phyloP scores from a whole-genome alignment of 2,888 invertebrate genomes.

The Apomyelois bistriatella region DNA sequence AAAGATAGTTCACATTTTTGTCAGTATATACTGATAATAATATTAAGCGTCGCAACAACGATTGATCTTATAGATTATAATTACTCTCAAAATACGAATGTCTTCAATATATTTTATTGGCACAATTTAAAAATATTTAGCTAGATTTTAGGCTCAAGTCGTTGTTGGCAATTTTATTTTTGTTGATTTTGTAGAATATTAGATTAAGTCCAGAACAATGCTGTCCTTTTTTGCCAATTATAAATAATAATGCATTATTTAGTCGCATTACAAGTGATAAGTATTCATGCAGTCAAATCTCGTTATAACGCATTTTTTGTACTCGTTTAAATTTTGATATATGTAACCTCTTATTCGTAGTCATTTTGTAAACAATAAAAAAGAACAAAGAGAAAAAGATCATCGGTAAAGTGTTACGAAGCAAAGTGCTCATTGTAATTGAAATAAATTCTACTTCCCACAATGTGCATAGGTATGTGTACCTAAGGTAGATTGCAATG shows the following conservation, averaged over 20 bases:
- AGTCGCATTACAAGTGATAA: conserved; percentile 37
- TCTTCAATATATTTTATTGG: conserved; percentile 65
- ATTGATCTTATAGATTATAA: conserved; percentile 51
- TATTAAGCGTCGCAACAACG: conserved; percentile 63
- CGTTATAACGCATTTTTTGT: conserved; percentile 66
- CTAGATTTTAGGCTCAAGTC: conserved; percentile 53
- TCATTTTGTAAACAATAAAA: conserved; percentile 32
- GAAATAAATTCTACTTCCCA: conserved; percentile 23
- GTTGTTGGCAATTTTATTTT: conserved; percentile 39
- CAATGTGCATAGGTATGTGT: conserved; percentile 37
- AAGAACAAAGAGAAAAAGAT: conserved; percentile 55
- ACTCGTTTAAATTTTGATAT: background rate
- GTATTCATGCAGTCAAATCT: conserved; percentile 82
- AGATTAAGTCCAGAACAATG: conserved; percentile 25
- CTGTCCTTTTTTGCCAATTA: conserved; percentile 31
- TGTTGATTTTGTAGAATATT: conserved; percentile 35
- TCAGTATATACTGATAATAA: conserved; percentile 35
- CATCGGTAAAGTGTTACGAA: conserved; percentile 32
- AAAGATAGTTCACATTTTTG: conserved; percentile 35
- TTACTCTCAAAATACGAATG: conserved; percentile 36
- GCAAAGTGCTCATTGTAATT: conserved; percentile 23
- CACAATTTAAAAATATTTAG: conserved; percentile 52
- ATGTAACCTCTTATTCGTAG: background rate
- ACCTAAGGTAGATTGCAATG: conserved; percentile 39
- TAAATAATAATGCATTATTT: conserved; percentile 29